Evolutionary conservation across 2,113 vertebrate species (phyloP), one percentile per base, ranked within the genome.

Genomic region (Petroica traversi): DNA sequence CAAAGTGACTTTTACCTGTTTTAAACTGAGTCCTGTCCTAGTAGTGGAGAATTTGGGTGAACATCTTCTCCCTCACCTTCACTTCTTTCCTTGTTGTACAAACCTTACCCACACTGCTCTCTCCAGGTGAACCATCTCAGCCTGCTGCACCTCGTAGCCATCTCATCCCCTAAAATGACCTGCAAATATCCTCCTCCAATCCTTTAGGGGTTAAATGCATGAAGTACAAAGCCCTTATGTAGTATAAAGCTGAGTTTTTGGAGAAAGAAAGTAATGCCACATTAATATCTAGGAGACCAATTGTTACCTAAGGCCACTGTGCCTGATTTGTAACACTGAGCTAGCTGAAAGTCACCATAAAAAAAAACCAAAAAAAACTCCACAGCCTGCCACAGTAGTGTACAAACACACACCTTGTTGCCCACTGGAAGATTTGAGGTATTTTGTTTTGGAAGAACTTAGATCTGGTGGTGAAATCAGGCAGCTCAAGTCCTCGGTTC

Each of bases 371-470:
- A 89, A 80, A 75, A 24, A 8, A 8, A 5, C 25, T 38, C 41
- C 71, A 52, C 38, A 79, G 54, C 12, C 41, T 79, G 25, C 48
- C 81, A 78, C 57, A 45, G 78, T 12, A 54, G 33, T 11, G n/a
- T 49, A 79, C 81, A 93, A 90, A 95, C 6, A 51, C 73, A 75
- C 73, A 67, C 17, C 78, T 94, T 90, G 83, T 88, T 85, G 78
- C 41, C n/a, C 63, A 49, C 67, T 73, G 88, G 67, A 36, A 73
- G 41, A 88, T 94, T 90, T 94, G 90, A 95, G 72, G 88, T 88
- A 93, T 92, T 92, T 88, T 96, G 85, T 88, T 97, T 95, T 94
- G 96, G 92, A 95, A 93, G 67, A 80, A 90, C 80, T 95, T 92
- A 82, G 45, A 76, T 49, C 67, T 83, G 34, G 78, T 85, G 82